Percentiles rank a stretch among this genome's conserved stretches.
These are phyloP conservation scores for Alectoris magna DNA, from an alignment of 2,797 vertebrate genomes.

Conservation along the genomic window DNA sequence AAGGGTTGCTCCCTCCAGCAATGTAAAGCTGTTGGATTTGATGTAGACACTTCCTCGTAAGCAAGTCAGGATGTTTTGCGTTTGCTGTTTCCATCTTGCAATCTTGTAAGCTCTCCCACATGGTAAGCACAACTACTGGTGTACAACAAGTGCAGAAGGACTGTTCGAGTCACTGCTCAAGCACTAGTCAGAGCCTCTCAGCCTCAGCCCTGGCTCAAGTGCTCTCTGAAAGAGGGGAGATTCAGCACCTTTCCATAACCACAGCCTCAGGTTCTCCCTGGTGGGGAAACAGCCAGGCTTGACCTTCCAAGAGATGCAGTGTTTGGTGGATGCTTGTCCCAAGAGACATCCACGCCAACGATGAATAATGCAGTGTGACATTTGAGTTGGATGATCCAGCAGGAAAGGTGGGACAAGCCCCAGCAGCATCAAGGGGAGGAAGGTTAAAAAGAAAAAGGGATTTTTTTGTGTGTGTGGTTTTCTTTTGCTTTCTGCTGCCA, in stretches of 20 bases:
- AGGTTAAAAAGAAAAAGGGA: neutral
- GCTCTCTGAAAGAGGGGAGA: neutral
- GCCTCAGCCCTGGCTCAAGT: neutral
- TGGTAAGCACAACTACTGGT: neutral
- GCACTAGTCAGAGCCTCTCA: neutral
- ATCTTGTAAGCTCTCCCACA: neutral
- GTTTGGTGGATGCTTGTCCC: rapidly evolving
- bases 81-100: neutral
- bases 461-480: neutral
- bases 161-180: neutral
- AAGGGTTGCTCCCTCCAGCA: neutral
- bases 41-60: neutral
- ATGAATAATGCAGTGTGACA: neutral
- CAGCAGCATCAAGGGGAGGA: neutral
- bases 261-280: neutral
- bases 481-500: neutral
- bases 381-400: neutral
- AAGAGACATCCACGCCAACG: neutral
- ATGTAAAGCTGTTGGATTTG: neutral
- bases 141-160: neutral
- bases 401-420: neutral
- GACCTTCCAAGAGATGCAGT: neutral
- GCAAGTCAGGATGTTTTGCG: neutral
- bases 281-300: neutral
- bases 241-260: neutral